phyloP scores from a whole-genome alignment of 2,888 invertebrate species.

The Drosophila setosimentum region DNA sequence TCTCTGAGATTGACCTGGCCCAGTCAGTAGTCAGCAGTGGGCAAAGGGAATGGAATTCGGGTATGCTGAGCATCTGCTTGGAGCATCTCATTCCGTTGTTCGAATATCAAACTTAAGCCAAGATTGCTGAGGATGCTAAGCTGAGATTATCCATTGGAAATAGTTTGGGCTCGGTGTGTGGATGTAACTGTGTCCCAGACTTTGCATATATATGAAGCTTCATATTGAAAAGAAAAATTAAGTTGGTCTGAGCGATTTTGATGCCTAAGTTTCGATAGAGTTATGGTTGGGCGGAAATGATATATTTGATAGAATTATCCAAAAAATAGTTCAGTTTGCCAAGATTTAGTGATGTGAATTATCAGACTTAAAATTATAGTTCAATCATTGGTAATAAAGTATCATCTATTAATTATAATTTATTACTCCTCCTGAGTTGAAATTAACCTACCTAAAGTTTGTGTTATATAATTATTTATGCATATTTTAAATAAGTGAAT shows the following conservation, averaged over 20 bases:
- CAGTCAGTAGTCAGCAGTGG: slow-evolving; percentile 44
- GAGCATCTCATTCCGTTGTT: slow-evolving; percentile 40
- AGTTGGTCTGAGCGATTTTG: no score
- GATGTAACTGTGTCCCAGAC: neutral
- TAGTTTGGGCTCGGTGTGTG: slow-evolving; percentile 4
- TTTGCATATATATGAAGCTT: neutral
- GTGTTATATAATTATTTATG: neutral
- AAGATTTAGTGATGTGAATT: neutral
- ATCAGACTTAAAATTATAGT: neutral
- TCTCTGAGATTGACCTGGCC: slow-evolving; percentile 51
- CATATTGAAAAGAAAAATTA: neutral
- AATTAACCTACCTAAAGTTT: neutral
- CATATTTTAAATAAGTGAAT: neutral
- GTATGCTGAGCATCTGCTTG: slow-evolving; percentile 37
- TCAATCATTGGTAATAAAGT: neutral
- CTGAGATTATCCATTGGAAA: slow-evolving; percentile 44
- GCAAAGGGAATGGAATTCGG: slow-evolving; percentile 63
- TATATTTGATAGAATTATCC: neutral
- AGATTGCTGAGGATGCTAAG: slow-evolving; percentile 37
- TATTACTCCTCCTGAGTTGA: neutral
- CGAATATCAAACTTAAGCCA: slow-evolving; percentile 42
- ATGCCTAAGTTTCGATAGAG: no score
- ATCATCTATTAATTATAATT: neutral
- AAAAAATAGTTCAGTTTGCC: neutral
- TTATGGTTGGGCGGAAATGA: neutral